Percentiles rank a stretch among this genome's conserved stretches.
Conservation (phyloP, 2,797 vertebrate species). For the Epinephelus coioides region DNA sequence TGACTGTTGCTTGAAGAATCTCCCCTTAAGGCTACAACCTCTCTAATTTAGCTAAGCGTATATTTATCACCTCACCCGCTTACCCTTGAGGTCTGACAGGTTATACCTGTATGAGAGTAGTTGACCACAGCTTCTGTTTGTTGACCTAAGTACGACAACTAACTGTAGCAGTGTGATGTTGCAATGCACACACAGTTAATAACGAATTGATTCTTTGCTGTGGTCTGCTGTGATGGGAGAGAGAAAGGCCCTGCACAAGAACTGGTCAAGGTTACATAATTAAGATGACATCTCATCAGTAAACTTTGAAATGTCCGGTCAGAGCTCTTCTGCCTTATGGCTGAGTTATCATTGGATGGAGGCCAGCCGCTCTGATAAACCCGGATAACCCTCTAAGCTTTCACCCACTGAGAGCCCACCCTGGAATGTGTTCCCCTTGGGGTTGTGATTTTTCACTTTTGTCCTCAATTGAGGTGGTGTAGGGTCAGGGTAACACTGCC, state of each 20-base stretch:
- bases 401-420: constrained; percentile 18
- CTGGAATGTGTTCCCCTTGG: constrained; percentile 55
- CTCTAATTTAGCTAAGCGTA: neutral
- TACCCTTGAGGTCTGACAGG: neutral
- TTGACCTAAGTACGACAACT: neutral
- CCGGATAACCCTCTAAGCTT: constrained; percentile 65
- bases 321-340: constrained; percentile 53
- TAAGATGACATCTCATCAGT: constrained; percentile 33
- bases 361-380: constrained; percentile 67
- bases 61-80: neutral
- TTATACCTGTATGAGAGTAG: neutral
- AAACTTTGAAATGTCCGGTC: constrained; percentile 57
- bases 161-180: neutral
- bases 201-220: neutral
- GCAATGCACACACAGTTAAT: neutral
- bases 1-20: neutral
- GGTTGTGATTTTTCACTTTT: constrained; percentile 64
- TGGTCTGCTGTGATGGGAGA: constrained; percentile 6
- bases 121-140: neutral
- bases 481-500: constrained; percentile 17
- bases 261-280: constrained; percentile 34
- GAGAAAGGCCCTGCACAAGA: neutral
- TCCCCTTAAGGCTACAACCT: neutral
- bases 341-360: constrained; percentile 52
- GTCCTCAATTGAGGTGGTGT: constrained; percentile 39